Evolutionary conservation across 1,140 invertebrate genomes (phyloP), one percentile per base, ranked within the genome.

Genomic region (Nilaparvata lugens): DNA sequence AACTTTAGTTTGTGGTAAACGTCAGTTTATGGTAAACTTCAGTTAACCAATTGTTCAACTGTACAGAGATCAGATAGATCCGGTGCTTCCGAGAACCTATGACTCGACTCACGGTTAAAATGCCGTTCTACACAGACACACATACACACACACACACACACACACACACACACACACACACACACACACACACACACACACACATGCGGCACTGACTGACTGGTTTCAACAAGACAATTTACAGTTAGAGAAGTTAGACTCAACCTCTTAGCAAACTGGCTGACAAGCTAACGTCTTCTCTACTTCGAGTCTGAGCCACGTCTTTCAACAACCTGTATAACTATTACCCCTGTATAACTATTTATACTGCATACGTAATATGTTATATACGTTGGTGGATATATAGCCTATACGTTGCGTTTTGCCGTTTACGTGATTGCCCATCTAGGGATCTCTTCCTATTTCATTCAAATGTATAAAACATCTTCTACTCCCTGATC

Each of bases 151-250:
- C n/a, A n/a, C n/a, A n/a, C n/a, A n/a, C n/a, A n/a, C n/a, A n/a
- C n/a, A n/a, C n/a, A n/a, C n/a, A n/a, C n/a, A n/a, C n/a, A n/a
- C n/a, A n/a, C n/a, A n/a, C n/a, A n/a, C n/a, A n/a, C n/a, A n/a
- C n/a, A n/a, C n/a, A n/a, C n/a, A n/a, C n/a, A n/a, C n/a, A n/a
- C n/a, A n/a, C n/a, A n/a, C n/a, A n/a, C n/a, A n/a, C n/a, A 11
- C 11, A n/a, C 11, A 11, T 42, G 11, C 40, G 11, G 11, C 11
- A 11, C 13, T 23, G 19, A 58, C 58, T 21, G 48, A 65, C 64
- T 62, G 19, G 64, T 65, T 63, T 65, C 62, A 54, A 65, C 3
- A 65, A 19, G 64, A 65, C 58, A 63, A 57, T 61, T 65, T 62
- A 52, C 64, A 65, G 38, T 65, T 52, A 3, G 59, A 61, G 14